Evolutionary conservation across 1,140 invertebrate species (phyloP).

Genomic region (Eumaeus atala): DNA sequence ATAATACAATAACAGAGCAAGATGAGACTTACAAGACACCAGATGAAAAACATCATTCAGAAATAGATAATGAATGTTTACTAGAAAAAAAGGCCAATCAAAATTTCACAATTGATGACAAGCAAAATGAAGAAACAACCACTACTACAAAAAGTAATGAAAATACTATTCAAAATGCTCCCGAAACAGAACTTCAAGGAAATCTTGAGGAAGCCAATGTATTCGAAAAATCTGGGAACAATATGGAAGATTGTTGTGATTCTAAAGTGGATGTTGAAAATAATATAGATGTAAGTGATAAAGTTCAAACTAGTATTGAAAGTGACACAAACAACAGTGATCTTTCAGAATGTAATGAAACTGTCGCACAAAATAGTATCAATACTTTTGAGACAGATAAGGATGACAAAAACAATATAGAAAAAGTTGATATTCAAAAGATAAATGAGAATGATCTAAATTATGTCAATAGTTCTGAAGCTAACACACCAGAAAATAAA

Average conservation of each 20-base stretch:
- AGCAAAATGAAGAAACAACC: not conserved
- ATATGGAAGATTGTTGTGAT: no score
- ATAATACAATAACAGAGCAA: no score
- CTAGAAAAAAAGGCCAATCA: no score
- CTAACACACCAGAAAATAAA: conserved; percentile 27
- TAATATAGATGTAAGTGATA: not conserved
- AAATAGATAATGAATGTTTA: no score
- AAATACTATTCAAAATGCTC: not conserved
- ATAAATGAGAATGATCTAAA: not conserved
- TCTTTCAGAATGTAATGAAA: conserved; percentile 6
- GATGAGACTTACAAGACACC: no score
- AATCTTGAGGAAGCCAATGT: conserved; percentile 1
- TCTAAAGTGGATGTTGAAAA: conserved; percentile 1
- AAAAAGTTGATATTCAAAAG: not conserved
- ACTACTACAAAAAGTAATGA: conserved; percentile 5
- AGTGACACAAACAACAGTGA: not conserved
- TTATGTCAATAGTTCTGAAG: conserved; percentile 15
- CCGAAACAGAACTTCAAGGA: not conserved
- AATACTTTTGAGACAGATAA: not conserved
- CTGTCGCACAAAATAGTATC: not conserved
- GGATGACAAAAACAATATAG: not conserved
- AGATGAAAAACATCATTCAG: no score
- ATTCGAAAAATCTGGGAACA: not conserved
- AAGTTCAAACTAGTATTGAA: not conserved
- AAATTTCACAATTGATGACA: no score